phyloP scores from a whole-genome alignment of 2,113 vertebrate genomes.

The Aldabrachelys gigantea region DNA sequence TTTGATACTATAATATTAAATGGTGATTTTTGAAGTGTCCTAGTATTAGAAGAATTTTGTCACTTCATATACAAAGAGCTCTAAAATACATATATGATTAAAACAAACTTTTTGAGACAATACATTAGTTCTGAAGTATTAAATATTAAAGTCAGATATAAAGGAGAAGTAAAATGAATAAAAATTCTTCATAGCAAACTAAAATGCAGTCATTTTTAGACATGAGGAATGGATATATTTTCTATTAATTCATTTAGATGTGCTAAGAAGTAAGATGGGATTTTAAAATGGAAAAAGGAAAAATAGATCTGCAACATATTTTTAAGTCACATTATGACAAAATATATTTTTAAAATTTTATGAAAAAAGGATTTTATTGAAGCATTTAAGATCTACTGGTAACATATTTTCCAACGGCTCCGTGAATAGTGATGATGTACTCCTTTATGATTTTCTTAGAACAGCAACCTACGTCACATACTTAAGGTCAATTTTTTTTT shows the following conservation, averaged over 20 bases:
- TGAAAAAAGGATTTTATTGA: background rate
- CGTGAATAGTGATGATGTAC: background rate
- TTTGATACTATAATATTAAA: background rate
- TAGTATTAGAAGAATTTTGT: background rate
- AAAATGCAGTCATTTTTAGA: background rate
- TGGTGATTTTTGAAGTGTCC: background rate
- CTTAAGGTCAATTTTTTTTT: background rate
- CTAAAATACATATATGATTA: background rate
- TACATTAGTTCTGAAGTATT: background rate
- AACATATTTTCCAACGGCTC: background rate
- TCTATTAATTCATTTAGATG: background rate
- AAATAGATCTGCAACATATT: background rate
- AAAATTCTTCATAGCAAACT: background rate
- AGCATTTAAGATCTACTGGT: background rate
- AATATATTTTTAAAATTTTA: background rate
- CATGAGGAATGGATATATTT: background rate
- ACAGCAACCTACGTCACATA: background rate
- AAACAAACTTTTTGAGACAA: conserved; percentile 6
- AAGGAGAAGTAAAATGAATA: background rate
- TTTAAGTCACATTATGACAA: background rate
- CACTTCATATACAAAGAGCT: background rate
- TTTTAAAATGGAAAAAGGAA: background rate
- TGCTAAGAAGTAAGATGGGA: background rate
- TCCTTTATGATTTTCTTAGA: background rate
- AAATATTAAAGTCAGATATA: background rate